Base-by-base conservation (phyloP, 2,797 vertebrate species). In the Eupleurogrammus muticus region DNA sequence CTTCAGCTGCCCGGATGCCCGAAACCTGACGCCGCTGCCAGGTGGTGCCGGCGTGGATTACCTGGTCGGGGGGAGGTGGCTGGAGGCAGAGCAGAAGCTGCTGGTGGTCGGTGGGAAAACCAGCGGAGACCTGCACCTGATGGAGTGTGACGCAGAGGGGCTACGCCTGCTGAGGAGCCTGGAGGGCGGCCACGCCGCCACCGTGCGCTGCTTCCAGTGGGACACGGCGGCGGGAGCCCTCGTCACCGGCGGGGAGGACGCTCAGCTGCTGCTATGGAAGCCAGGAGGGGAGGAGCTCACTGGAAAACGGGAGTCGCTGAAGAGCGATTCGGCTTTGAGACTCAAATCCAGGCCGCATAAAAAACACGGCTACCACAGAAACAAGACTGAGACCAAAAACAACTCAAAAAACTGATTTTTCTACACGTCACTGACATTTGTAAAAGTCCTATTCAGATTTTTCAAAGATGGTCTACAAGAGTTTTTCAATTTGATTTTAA, bases 161-260 rank as follows among this genome's bases (percentile, higher is more conserved):
- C 88, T 97, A 14, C 85, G 49, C 14, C 89, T 91, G 16, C 75
- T 96, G 75, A 89, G 90, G 57, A 95, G 87, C 55, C 90, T 97
- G 12, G 13, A 60, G 0, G 93, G 91, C 0, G 96, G 96, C 0
- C 97, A 99, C 77, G 62, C 92, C 0, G 85, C 96, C 38, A 93
- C 86, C 0, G 94, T 98, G n/a, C 95, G 97, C 68, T 97, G 96
- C 66, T 97, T 97, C 86, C 90, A 76, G 83, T 99, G 97, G 97
- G 92, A 95, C 65, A n/a, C 47, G 0, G 66, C 49, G 0, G 89
- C 81, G n/a, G 91, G 89, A 52, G 90, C 92, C 48, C 84, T 99
- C 78, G 61, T 98, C 82, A 99, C 96, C 0, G 97, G 96, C 0
- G 97, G 96, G 10, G 98, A 99, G 88, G 98, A 99, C 35, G 95